Evolutionary conservation across 2,797 vertebrate species (phyloP), one percentile per base, ranked within the genome.

Genomic region (Micromesistius poutassou): DNA sequence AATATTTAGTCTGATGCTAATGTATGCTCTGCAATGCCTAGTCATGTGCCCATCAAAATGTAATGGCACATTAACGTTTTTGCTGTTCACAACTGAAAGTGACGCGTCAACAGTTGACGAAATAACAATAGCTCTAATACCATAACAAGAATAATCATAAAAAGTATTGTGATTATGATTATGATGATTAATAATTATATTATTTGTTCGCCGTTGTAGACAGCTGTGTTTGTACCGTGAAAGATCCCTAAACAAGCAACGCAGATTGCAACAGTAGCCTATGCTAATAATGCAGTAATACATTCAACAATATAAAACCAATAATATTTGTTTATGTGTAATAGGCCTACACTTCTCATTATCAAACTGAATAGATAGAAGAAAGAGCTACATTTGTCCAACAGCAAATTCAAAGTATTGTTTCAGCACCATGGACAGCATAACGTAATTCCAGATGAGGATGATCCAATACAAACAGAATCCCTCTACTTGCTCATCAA

Each of bases 401-500:
- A n/a, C 19, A 6, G 13, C 14, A 5, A 19, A 0, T 19, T 74
- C 50, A 9, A 14, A 42, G 42, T 50, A 42, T 40, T 25, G 8
- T 40, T 72, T 72, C 68, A 75, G 74, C 14, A 79, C 78, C 74
- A 38, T 62, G 70, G 74, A 73, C 42, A 72, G 42, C 42, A 14
- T 10, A 36, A 2, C 1, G 7, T 7, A 16, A 0, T 62, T 16
- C n/a, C 50, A n/a, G 50, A 8, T n/a, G 6, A 55, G 30, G 14
- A 28, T 25, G 35, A n/a, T 30, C 9, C 30, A 2, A 22, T 72
- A 4, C 10, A 13, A 72, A 31, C 33, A 22, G 4, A 55, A 19
- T 55, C 16, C 46, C 46, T 46, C 42, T 50, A 19, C 46, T 22
- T 22, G 46, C 4, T 12, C 4, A 3, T 22, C 46, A 55, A 22